Percentiles rank a stretch among this genome's conserved stretches.
Evolutionary conservation across 2,888 invertebrate species (phyloP).

Genomic region (Drosophila atroscutellata): DNA sequence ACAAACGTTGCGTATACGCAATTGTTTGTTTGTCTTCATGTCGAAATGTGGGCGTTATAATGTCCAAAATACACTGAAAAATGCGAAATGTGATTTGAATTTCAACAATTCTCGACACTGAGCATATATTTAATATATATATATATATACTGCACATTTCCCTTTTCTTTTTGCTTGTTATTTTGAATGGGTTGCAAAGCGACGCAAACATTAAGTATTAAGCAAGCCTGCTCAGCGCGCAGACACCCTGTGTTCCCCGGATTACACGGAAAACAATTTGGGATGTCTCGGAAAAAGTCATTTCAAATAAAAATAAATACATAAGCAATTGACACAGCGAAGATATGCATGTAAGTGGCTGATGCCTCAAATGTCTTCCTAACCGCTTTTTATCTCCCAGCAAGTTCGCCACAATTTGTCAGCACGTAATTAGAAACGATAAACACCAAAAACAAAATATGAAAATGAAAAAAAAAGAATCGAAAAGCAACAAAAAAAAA

Average conservation of each 20-base stretch:
- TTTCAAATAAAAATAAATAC: neutral
- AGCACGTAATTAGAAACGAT: conserved; percentile 60
- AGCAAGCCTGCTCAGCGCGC: neutral
- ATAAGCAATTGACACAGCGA: conserved; percentile 2
- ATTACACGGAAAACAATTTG: neutral
- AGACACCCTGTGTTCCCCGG: neutral
- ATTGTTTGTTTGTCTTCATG: conserved; percentile 48
- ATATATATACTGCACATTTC: neutral
- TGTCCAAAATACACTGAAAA: conserved; percentile 29
- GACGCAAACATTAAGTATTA: conserved; percentile 10
- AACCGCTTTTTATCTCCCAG: conserved; percentile 23
- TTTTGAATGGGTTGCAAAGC: conserved; percentile 35
- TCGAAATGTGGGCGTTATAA: conserved; percentile 52
- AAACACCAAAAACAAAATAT: conserved; percentile 16
- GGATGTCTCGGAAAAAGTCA: conserved; percentile 33
- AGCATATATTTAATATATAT: neutral
- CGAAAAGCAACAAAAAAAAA: too few relatives aligned
- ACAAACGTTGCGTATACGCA: conserved; percentile 64
- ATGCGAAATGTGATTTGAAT: conserved; percentile 48
- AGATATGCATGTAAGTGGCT: conserved; percentile 29
- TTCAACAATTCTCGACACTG: conserved; percentile 31
- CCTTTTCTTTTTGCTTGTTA: conserved; percentile 1
- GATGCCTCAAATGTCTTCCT: conserved; percentile 16
- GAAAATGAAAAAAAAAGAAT: conserved; percentile 1
- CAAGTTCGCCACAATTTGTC: conserved; percentile 40